A percentile compares a stretch with the other conserved stretches of the same genome.
phyloP scores from a whole-genome alignment of 92 coral and sea anemone species.

The Epizoanthus fatuus region DNA sequence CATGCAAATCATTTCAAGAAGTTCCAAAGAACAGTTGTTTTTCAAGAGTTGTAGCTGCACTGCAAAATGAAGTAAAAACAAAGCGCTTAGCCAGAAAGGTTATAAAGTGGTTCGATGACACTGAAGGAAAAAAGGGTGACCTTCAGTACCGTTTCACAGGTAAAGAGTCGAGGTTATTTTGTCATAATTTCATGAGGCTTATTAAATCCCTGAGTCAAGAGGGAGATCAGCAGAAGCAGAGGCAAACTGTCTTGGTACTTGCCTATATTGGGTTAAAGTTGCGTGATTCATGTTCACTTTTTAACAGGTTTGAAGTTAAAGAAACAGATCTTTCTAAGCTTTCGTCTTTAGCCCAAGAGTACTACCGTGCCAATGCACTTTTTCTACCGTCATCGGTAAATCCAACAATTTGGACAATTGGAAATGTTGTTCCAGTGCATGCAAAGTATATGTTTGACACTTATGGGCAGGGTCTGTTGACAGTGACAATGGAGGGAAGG shows the following conservation, averaged over 20 bases:
- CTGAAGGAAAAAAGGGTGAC: conserved; percentile 70
- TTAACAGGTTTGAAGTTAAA: conserved; percentile 62
- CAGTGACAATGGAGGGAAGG: conserved; percentile 78
- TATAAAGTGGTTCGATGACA: conserved; percentile 79
- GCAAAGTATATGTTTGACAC: conserved; percentile 60
- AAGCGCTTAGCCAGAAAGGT: conserved; percentile 74
- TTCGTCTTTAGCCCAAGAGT: conserved; percentile 43
- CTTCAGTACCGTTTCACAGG: conserved; percentile 75
- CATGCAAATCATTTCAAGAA: conserved; percentile 58
- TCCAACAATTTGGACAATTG: conserved; percentile 77
- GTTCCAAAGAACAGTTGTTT: conserved; percentile 67
- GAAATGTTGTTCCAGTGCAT: conserved; percentile 74
- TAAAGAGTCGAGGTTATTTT: conserved; percentile 51
- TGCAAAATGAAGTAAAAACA: conserved; percentile 72
- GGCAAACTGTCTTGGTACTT: conserved; percentile 60
- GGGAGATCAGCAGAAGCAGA: conserved; percentile 73
- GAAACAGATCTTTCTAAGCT: conserved; percentile 56
- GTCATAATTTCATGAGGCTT: conserved; percentile 69
- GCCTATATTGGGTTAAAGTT: conserved; percentile 56
- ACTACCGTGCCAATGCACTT: conserved; percentile 65
- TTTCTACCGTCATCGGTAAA: conserved; percentile 64
- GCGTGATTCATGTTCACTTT: conserved; percentile 68
- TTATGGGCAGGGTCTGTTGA: conserved; percentile 67
- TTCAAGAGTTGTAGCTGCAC: conserved; percentile 60
- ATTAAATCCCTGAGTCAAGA: conserved; percentile 51